A percentile compares a stretch with the other conserved stretches of the same genome.
phyloP scores from a whole-genome alignment of 1,140 invertebrate species.

The Brachionus paranguensis region DNA sequence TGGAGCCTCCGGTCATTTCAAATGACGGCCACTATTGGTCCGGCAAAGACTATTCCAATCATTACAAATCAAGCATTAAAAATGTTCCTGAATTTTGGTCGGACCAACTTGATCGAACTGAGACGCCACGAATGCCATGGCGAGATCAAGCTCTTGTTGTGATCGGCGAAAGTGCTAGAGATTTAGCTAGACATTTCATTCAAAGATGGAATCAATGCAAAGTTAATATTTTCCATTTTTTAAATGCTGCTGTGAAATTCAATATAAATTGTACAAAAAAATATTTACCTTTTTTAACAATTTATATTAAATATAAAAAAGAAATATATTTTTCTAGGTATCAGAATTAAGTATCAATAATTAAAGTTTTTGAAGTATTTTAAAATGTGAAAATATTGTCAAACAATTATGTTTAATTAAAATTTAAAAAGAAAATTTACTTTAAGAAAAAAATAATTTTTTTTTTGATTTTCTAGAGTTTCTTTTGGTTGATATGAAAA shows the following conservation, averaged over 20 bases:
- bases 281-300: too few relatives aligned
- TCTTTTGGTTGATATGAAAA: too few relatives aligned
- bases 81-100: slow-evolving; percentile 72
- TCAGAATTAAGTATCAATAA: too few relatives aligned
- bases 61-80: slow-evolving; percentile 90
- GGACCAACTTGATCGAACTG: slow-evolving; percentile 62
- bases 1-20: background rate
- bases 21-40: slow-evolving; percentile 64
- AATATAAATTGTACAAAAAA: too few relatives aligned
- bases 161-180: slow-evolving; percentile 74
- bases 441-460: background rate
- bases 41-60: slow-evolving; percentile 95
- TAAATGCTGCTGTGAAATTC: background rate
- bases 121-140: slow-evolving; percentile 93
- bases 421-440: background rate
- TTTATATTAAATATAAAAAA: too few relatives aligned
- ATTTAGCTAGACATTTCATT: slow-evolving; percentile 91
- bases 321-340: too few relatives aligned
- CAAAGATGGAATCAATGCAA: slow-evolving; percentile 82
- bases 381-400: too few relatives aligned
- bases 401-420: too few relatives aligned
- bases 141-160: slow-evolving; percentile 83
- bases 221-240: background rate
- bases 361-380: too few relatives aligned
- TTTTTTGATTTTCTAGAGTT: too few relatives aligned